Conservation (phyloP, 1,140 invertebrate species). For the Drosophila nigromelanica region DNA sequence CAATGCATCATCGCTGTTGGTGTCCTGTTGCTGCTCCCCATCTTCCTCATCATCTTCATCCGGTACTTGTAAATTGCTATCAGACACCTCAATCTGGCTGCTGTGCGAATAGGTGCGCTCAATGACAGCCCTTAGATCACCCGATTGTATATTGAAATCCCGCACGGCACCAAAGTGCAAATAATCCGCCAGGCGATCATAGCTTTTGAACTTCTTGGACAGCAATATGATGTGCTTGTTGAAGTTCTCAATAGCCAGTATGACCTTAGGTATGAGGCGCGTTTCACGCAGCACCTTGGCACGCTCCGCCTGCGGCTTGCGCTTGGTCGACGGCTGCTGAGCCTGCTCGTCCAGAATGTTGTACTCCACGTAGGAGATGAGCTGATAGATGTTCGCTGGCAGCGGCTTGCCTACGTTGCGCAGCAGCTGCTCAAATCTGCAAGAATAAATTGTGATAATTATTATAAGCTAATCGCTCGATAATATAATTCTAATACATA, state of each 20-base stretch:
- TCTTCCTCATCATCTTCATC: conserved; percentile 32
- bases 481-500: too few relatives aligned
- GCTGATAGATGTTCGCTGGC: conserved; percentile 85
- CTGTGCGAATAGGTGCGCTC: conserved; percentile 79
- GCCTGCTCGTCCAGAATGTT: conserved; percentile 74
- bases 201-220: conserved; percentile 86
- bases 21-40: conserved; percentile 14
- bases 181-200: conserved; percentile 85
- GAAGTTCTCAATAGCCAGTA: conserved; percentile 87
- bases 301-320: conserved; percentile 83
- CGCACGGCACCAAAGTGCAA: conserved; percentile 85
- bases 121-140: conserved; percentile 84
- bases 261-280: conserved; percentile 85
- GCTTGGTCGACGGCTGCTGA: conserved; percentile 50
- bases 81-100: conserved; percentile 55
- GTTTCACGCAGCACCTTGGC: conserved; percentile 87
- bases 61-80: conserved; percentile 33
- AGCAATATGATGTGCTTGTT: conserved; percentile 86
- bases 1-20: too few relatives aligned
- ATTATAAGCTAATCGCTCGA: too few relatives aligned
- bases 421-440: conserved; percentile 86
- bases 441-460: conserved; percentile 8
- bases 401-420: conserved; percentile 85
- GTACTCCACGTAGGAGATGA: conserved; percentile 86
- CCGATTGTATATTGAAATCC: conserved; percentile 86